Conservation (phyloP, 1,140 invertebrate genomes). For the Drosophila nebulosa region DNA sequence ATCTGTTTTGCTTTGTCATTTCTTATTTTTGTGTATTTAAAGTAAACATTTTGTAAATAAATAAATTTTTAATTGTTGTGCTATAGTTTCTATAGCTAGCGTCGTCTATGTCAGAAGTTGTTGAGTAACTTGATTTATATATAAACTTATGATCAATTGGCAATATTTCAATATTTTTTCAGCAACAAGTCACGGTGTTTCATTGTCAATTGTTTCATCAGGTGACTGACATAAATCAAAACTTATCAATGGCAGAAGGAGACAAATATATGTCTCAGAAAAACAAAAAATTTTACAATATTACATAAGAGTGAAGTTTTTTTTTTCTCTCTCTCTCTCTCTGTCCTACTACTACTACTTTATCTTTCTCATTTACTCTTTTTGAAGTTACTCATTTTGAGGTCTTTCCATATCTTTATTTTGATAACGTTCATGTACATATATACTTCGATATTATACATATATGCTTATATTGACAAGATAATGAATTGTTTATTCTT, state of each 20-base stretch:
- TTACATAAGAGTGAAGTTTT: neutral
- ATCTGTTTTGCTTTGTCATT: constrained; percentile 36
- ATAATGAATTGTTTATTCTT: neutral
- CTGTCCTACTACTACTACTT: neutral
- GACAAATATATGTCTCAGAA: neutral
- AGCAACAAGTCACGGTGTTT: neutral
- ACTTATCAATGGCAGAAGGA: neutral
- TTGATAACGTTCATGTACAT: neutral
- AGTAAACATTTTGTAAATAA: constrained; percentile 12
- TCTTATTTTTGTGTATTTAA: constrained; percentile 13
- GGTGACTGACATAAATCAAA: neutral
- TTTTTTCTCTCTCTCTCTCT: neutral
- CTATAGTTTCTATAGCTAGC: too few relatives aligned
- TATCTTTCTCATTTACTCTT: too few relatives aligned
- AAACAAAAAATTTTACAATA: neutral
- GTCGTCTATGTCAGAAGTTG: too few relatives aligned
- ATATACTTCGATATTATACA: neutral
- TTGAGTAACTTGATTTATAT: neutral
- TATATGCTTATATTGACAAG: neutral
- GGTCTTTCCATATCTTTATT: neutral
- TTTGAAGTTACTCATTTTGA: neutral
- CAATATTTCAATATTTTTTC: neutral
- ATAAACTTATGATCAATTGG: neutral
- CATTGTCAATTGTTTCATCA: neutral
- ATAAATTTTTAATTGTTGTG: too few relatives aligned